phyloP scores from a whole-genome alignment of 2,113 vertebrate species.

The Piprites chloris region DNA sequence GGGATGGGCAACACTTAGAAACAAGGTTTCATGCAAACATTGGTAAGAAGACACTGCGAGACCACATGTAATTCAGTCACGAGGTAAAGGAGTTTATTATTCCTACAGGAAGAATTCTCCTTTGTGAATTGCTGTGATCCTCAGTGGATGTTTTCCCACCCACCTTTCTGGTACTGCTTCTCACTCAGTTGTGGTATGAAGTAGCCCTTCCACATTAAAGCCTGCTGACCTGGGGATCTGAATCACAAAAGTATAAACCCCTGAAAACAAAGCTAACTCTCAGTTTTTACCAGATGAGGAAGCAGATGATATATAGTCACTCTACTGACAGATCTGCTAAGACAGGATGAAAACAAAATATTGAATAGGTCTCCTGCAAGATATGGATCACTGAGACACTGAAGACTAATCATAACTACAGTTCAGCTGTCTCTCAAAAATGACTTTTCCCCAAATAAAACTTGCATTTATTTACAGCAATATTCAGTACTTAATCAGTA shows the following conservation, averaged over 20 bases:
- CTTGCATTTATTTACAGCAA: not conserved
- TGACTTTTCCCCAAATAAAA: not conserved
- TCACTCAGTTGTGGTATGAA: not conserved
- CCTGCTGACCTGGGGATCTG: not conserved
- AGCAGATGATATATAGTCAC: not conserved
- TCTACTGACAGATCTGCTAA: not conserved
- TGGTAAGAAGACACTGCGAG: not conserved
- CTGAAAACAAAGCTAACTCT: not conserved
- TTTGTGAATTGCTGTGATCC: not conserved
- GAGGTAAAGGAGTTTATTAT: not conserved
- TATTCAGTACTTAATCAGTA: not conserved
- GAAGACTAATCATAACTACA: not conserved
- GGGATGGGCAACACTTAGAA: not conserved
- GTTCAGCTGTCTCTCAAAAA: not conserved
- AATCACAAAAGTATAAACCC: not conserved
- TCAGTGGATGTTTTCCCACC: not conserved
- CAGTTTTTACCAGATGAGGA: not conserved
- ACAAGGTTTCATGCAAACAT: not conserved
- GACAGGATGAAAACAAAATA: not conserved
- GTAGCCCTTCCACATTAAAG: not conserved
- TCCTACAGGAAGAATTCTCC: not conserved
- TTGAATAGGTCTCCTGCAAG: not conserved
- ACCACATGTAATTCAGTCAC: not conserved
- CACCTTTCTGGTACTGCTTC: not conserved
- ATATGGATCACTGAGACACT: not conserved